A percentile compares a stretch with the other conserved stretches of the same genome.
Evolutionary conservation across 30 jellyfish, hydroid and myxozoan genomes (phyloP).

Genomic region (Hydra vulgaris): DNA sequence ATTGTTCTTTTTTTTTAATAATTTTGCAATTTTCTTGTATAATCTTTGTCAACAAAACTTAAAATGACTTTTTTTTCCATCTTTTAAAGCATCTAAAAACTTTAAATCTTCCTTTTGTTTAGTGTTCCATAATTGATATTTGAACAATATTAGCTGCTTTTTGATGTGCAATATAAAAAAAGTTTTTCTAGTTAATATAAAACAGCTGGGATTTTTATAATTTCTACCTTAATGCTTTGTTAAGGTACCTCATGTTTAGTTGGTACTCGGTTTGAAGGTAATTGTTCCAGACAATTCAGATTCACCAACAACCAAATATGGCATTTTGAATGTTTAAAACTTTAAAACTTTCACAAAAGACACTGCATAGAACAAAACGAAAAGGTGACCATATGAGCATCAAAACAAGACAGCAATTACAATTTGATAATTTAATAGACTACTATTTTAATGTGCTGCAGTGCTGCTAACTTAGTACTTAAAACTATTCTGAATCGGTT

Average conservation of each 20-base stretch:
- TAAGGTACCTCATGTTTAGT: background rate
- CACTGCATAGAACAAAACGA: background rate
- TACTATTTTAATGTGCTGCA: background rate
- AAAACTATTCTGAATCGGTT: background rate
- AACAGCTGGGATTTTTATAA: background rate
- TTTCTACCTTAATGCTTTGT: background rate
- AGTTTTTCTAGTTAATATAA: background rate
- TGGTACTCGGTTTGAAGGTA: background rate
- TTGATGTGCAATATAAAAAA: background rate
- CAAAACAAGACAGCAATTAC: background rate
- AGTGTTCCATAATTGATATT: background rate
- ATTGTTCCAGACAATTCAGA: background rate
- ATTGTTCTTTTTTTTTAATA: background rate
- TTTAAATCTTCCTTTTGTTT: background rate
- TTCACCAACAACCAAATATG: background rate
- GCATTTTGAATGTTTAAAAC: background rate
- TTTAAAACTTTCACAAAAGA: background rate
- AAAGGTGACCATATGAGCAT: background rate
- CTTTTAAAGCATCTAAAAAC: background rate
- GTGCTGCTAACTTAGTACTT: background rate
- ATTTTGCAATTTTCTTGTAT: background rate
- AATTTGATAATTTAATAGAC: too few relatives aligned
- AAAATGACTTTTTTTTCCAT: background rate
- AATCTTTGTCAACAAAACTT: background rate
- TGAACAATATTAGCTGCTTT: background rate